Evolutionary conservation across 2,797 vertebrate genomes (phyloP), one percentile per base, ranked within the genome.

Genomic region (Enteromius fasciolatus): DNA sequence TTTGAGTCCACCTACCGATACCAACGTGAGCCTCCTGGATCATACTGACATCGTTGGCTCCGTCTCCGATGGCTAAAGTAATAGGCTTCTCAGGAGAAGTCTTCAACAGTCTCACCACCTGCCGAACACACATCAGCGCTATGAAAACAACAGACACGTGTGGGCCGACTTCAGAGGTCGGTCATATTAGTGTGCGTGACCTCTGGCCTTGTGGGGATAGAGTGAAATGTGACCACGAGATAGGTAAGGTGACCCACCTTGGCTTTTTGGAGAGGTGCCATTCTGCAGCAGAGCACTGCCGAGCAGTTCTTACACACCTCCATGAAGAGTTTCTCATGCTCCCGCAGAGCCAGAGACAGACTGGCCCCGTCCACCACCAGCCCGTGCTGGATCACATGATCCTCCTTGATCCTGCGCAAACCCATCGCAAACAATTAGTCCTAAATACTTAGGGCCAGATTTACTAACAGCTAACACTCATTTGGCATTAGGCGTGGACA

Each of bases 21-120:
- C 98, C 97, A 63, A 99, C 96, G n/a, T 99, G 97, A 66, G 98
- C 98, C 92, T 99, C 97, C 82, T 99, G 97, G 92, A 99, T 99
- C 98, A 99, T 99, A 92, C 97, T 98, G 89, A 98, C 97, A 90
- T 99, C 98, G 76, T 99, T 99, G 91, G 97, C 97, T 89, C 98
- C 98, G 68, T 99, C 98, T 2, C 98, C 98, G 0, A 99, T 90
- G 0, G 98, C 98, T 84, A 99, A 89, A 0, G 97, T 98, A 88
- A 99, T 99, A 74, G 98, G 97, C 90, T 98, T 99, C 90, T 98
- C 97, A 81, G 97, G 97, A 83, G 97, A 98, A 0, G 96, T 97
- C 94, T 99, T 99, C 66, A 99, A 90, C 86, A 99, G 95, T 88
- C 97, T 94, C 78, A 99, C 97, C 87, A 99, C 97, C 98, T 99